These are phyloP conservation scores for Pangasius mekongensis DNA, from an alignment of 2,797 vertebrate species.

Conservation along the genomic window DNA sequence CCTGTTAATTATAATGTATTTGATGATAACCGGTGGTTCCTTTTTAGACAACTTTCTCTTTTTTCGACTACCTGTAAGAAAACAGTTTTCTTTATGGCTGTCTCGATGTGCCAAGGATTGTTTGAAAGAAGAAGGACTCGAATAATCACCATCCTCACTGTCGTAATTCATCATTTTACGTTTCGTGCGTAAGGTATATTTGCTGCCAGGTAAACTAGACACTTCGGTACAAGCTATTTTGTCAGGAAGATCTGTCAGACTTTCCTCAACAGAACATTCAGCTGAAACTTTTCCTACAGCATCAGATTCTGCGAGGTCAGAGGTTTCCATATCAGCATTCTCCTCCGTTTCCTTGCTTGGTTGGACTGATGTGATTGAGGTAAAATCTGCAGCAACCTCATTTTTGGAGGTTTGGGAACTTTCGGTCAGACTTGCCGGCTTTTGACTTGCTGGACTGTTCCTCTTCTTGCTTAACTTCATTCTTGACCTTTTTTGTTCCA, in stretches of 20 bases:
- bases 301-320: conserved; percentile 42
- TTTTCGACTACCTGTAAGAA: conserved; percentile 75
- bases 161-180: conserved; percentile 86
- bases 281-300: conserved; percentile 19
- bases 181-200: conserved; percentile 94
- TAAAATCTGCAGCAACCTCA: conserved; percentile 68
- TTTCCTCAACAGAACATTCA: conserved; percentile 55
- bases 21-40: conserved; percentile 94
- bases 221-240: conserved; percentile 77
- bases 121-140: conserved; percentile 79
- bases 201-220: conserved; percentile 87
- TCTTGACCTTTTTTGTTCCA: conserved; percentile 80
- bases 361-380: conserved; percentile 39
- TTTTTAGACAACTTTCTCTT: conserved; percentile 87
- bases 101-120: conserved; percentile 74
- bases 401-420: conserved; percentile 61
- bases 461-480: conserved; percentile 87
- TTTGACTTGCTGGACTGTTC: conserved; percentile 68
- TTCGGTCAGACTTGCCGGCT: conserved; percentile 70
- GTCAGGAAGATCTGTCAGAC: conserved; percentile 63
- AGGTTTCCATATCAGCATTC: conserved; percentile 42
- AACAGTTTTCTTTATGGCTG: conserved; percentile 60
- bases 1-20: conserved; percentile 98
- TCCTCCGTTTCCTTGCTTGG: conserved; percentile 55
- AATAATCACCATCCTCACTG: conserved; percentile 83